Evolutionary conservation across 2,888 invertebrate genomes (phyloP).

Genomic region (Drosophila picticornis): DNA sequence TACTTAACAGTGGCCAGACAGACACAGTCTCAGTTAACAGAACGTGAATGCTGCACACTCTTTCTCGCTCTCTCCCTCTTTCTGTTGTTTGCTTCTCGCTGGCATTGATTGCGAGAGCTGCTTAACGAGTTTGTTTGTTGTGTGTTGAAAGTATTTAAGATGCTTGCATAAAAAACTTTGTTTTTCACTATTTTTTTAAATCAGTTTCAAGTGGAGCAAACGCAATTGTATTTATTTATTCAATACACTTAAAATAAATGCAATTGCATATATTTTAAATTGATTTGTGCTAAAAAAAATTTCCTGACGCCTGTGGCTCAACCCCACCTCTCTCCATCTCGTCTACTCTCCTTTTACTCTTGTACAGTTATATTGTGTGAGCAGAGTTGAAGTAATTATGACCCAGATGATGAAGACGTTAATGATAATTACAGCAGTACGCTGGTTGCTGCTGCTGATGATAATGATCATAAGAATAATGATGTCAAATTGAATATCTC

Average conservation of each 20-base stretch:
- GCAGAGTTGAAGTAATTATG: constrained; percentile 50
- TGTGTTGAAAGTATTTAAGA: constrained; percentile 1
- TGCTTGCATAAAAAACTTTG: not conserved
- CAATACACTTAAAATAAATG: not conserved
- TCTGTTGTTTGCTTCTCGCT: constrained; percentile 15
- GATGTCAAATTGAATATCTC: constrained; percentile 12
- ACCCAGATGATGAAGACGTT: constrained; percentile 32
- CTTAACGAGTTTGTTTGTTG: constrained; percentile 29
- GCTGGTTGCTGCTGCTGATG: not conserved
- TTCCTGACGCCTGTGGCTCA: not conserved
- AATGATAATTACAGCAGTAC: constrained; percentile 25
- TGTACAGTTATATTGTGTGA: constrained; percentile 31
- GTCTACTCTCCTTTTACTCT: constrained; percentile 9
- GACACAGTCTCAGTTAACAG: constrained; percentile 36
- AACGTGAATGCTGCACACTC: constrained; percentile 1
- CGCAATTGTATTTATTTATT: not conserved
- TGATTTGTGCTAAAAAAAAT: not conserved
- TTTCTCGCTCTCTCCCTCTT: not conserved
- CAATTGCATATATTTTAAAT: not conserved
- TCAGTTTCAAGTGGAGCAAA: not conserved
- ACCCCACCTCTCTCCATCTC: constrained; percentile 5
- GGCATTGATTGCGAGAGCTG: constrained; percentile 37
- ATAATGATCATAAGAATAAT: constrained; percentile 26
- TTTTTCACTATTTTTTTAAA: not conserved
- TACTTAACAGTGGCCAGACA: constrained; percentile 52